Percentiles rank a stretch among this genome's conserved stretches.
Evolutionary conservation across 1,140 invertebrate genomes (phyloP).

Genomic region (Dreissena polymorpha): DNA sequence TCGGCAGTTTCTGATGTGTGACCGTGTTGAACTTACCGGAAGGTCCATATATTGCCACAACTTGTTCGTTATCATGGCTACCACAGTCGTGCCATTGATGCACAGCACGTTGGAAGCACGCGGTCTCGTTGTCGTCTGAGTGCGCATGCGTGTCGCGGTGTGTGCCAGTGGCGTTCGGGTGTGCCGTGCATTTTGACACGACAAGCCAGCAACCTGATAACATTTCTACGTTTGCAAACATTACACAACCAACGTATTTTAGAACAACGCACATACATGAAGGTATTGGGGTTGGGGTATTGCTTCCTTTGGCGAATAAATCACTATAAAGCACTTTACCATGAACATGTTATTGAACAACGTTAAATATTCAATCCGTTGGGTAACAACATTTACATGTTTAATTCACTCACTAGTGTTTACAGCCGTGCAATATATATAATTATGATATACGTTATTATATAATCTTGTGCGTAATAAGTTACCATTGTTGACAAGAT

Average conservation of each 20-base stretch:
- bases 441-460: no score
- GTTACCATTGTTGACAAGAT: no score
- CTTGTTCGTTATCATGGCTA: slow-evolving; percentile 15
- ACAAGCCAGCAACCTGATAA: slow-evolving; percentile 61
- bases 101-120: slow-evolving; percentile 55
- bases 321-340: background rate
- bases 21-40: slow-evolving; percentile 43
- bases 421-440: background rate
- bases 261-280: background rate
- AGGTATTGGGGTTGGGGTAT: background rate
- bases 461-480: no score
- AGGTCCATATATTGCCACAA: slow-evolving; percentile 59
- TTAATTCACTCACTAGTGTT: background rate
- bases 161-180: slow-evolving; percentile 43
- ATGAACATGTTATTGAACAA: no score
- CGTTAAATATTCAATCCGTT: no score
- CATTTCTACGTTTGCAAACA: background rate
- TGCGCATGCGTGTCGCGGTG: slow-evolving; percentile 51
- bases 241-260: background rate
- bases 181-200: slow-evolving; percentile 42
- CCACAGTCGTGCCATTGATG: slow-evolving; percentile 60
- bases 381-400: background rate
- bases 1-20: no score
- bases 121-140: slow-evolving; percentile 43
- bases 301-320: background rate